These are phyloP conservation scores for Schrankia costaestrigalis DNA, from an alignment of 2,888 invertebrate species.

Conservation along the genomic window DNA sequence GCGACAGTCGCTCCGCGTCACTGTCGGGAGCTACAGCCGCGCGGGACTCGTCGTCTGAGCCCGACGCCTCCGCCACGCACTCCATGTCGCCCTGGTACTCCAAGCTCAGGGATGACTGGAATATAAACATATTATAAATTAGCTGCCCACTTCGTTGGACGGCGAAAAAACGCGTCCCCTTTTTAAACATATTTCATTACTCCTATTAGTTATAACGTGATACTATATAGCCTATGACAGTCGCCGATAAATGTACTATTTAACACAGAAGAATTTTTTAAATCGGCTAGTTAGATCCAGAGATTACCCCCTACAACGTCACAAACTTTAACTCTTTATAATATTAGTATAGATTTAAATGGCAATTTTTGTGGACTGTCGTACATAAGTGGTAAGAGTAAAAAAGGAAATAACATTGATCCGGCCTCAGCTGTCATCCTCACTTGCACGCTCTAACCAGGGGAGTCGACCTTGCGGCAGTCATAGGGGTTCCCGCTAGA, in stretches of 20 bases:
- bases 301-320: too few relatives aligned
- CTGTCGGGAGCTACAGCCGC: conserved; percentile 85
- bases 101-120: conserved; percentile 60
- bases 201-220: conserved; percentile 44
- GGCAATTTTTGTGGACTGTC: too few relatives aligned
- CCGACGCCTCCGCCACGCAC: conserved; percentile 33
- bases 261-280: too few relatives aligned
- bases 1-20: conserved; percentile 90
- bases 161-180: neutral
- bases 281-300: too few relatives aligned
- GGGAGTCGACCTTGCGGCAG: too few relatives aligned
- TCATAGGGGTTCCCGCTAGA: too few relatives aligned
- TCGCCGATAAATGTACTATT: too few relatives aligned
- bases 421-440: too few relatives aligned
- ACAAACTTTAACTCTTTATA: neutral
- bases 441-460: too few relatives aligned
- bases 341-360: neutral
- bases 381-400: too few relatives aligned
- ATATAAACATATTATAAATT: neutral
- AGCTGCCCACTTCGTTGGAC: neutral
- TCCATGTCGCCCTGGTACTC: conserved; percentile 43
- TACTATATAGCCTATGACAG: too few relatives aligned
- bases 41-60: conserved; percentile 39
- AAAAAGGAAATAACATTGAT: too few relatives aligned
- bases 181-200: conserved; percentile 43